Conservation (phyloP, 2,888 invertebrate species). For the Ophion costatus region DNA sequence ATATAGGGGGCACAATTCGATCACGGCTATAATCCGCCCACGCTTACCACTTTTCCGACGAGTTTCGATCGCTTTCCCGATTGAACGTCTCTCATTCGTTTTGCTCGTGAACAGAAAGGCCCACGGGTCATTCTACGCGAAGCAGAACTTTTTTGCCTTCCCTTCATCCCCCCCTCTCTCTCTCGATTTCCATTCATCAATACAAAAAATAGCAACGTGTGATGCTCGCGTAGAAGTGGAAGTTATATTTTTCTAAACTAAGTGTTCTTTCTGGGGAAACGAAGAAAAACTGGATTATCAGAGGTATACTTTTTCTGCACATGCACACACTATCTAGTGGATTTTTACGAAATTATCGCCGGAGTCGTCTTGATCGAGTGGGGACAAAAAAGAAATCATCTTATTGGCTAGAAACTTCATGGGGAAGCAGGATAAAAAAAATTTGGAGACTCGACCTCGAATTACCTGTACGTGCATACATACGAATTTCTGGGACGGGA, state of each 20-base stretch:
- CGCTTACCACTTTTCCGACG: constrained; percentile 22
- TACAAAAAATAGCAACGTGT: too few species aligned
- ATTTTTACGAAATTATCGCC: too few species aligned
- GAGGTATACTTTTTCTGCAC: too few species aligned
- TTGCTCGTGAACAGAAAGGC: background rate
- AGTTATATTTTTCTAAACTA: too few species aligned
- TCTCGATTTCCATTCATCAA: too few species aligned
- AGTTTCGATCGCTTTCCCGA: constrained; percentile 55
- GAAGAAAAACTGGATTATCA: too few species aligned
- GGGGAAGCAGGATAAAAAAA: background rate
- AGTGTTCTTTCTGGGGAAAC: too few species aligned
- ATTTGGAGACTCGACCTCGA: background rate
- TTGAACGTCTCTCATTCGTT: constrained; percentile 51
- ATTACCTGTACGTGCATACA: background rate
- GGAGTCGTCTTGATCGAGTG: too few species aligned
- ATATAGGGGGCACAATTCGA: constrained; percentile 45
- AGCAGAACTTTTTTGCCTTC: background rate
- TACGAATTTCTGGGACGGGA: constrained; percentile 23
- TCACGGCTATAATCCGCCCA: constrained; percentile 56
- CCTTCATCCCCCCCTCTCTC: background rate
- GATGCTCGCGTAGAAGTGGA: too few species aligned
- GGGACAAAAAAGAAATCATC: too few species aligned
- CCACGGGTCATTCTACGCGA: background rate
- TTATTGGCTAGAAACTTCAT: too few species aligned
- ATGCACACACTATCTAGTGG: too few species aligned